phyloP scores from a whole-genome alignment of 1,140 invertebrate species.

The Parasteatoda tepidariorum region DNA sequence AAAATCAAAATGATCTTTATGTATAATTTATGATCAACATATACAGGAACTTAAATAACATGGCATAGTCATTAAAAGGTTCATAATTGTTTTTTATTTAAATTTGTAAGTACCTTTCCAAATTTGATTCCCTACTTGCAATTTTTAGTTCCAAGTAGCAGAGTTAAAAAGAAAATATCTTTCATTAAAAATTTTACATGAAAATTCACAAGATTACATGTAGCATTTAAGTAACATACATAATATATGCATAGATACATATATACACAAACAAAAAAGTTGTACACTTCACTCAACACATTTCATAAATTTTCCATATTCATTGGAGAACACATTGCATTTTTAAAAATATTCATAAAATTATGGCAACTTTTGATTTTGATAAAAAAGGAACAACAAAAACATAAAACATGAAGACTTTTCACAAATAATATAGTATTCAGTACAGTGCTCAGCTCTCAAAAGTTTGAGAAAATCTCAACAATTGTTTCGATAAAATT shows the following conservation, averaged over 20 bases:
- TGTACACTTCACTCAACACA: no score
- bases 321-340: neutral
- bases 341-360: constrained; percentile 45
- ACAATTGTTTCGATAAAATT: neutral
- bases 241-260: no score
- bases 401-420: constrained; percentile 5
- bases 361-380: constrained; percentile 47
- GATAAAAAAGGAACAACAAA: constrained; percentile 40
- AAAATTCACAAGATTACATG: neutral
- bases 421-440: constrained; percentile 36
- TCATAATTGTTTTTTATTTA: neutral
- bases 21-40: no score
- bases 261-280: no score
- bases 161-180: neutral
- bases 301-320: no score
- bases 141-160: neutral
- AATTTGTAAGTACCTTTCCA: neutral
- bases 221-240: neutral
- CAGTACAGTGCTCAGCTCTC: neutral
- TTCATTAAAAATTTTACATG: neutral
- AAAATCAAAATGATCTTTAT: no score
- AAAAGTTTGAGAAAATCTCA: neutral
- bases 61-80: neutral
- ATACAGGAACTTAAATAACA: no score
- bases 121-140: neutral